Evolutionary conservation across 2,797 vertebrate species (phyloP).

Genomic region (Schizopygopsis malacanthus): DNA sequence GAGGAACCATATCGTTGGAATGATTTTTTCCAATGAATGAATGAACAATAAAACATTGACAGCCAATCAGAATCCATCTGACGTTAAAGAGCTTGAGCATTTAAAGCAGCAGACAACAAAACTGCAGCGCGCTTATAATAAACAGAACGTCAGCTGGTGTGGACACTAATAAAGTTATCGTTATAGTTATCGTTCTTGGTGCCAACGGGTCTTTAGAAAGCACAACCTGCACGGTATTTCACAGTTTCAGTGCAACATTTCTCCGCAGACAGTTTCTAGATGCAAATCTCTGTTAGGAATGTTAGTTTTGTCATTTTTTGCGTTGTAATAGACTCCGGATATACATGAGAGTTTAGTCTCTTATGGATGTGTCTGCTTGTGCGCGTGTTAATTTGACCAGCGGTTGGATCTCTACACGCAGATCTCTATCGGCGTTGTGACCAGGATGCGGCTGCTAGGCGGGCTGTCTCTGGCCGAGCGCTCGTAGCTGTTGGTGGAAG

Average conservation of each 20-base stretch:
- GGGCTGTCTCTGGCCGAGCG: conserved; percentile 78
- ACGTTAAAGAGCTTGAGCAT: background rate
- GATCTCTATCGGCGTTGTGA: conserved; percentile 85
- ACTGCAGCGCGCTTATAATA: background rate
- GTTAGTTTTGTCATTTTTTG: conserved; percentile 7
- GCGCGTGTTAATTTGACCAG: background rate
- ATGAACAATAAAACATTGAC: background rate
- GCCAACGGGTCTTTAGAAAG: background rate
- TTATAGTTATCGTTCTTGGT: background rate
- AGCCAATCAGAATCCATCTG: background rate
- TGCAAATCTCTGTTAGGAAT: conserved; percentile 33
- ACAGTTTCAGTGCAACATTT: background rate
- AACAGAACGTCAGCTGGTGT: background rate
- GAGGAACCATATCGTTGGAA: no score
- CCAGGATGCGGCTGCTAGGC: conserved; percentile 78
- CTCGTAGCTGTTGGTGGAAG: conserved; percentile 84
- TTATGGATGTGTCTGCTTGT: background rate
- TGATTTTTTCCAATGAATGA: background rate
- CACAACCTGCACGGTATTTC: background rate
- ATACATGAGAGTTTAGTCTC: background rate
- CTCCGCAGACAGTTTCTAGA: background rate
- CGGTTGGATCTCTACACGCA: conserved; percentile 63
- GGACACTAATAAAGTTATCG: background rate
- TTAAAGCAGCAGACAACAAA: background rate
- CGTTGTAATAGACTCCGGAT: background rate